Base-by-base conservation (phyloP, 2,888 invertebrate species). In the Eristalis intricaria region DNA sequence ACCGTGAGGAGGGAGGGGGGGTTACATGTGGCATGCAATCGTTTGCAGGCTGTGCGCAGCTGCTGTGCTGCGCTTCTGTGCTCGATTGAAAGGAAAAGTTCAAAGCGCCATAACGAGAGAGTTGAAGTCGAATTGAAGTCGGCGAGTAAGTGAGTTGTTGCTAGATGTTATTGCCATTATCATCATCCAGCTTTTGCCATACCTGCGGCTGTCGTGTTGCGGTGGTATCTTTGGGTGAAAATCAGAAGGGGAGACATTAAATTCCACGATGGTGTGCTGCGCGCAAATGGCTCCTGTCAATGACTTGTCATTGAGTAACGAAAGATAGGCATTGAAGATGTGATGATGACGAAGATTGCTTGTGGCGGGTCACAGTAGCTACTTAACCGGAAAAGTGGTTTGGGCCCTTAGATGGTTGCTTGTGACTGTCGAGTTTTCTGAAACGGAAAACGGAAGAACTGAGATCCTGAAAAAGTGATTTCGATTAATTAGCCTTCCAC, bases 251-350 rank as follows among this genome's bases (percentile, higher is more conserved):
- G 58, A 81, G 71, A 76, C 29, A 76, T 40, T 68, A 76, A 35
- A 76, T 40, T 68, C 32, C 56, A 75, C 68, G 82, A 32, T 32
- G 32, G 32, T 8, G 82, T 64, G 13, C 8, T 2, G 8, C 19
- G 50, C 64, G 38, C 82, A 80, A 82, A 74, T 86, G 86, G 61
- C 77, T 82, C 61, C 86, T 83, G 86, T 86, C 86, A 86, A 83
- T 86, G 86, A 86, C 86, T 86, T 86, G 86, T 79, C 86, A 86
- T 86, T 86, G 86, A 86, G 78, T 86, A 83, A 83, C 75, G 78
- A 82, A 74, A 77, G 78, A 82, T 82, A 86, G 78, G 78, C 56
- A 61, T 38, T 82, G 22, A 43, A 70, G 86, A 86, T 82, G 70
- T 61, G 65, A 19, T 19, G 74, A 74, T 10, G 32, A n/a, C n/a